Evolutionary conservation across 2,888 invertebrate genomes (phyloP).

Genomic region (Parochlus steinenii): DNA sequence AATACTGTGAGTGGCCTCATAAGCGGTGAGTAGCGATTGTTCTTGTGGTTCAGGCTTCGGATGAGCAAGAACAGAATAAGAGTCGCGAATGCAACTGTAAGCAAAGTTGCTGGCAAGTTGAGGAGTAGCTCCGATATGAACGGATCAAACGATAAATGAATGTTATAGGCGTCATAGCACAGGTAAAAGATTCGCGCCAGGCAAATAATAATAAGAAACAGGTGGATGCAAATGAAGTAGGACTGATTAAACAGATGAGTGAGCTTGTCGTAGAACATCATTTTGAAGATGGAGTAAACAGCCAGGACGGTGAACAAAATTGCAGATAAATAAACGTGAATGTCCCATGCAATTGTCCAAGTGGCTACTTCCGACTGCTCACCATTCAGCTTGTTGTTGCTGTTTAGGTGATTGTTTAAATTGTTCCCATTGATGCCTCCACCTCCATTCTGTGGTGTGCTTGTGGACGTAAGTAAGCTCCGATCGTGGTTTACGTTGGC

Average conservation of each 20-base stretch:
- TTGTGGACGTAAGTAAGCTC: slow-evolving; percentile 15
- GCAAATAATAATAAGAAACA: slow-evolving; percentile 68
- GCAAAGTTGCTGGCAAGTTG: slow-evolving; percentile 69
- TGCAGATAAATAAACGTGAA: slow-evolving; percentile 78
- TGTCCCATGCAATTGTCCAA: slow-evolving; percentile 79
- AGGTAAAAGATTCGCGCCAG: slow-evolving; percentile 70
- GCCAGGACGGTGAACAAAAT: slow-evolving; percentile 71
- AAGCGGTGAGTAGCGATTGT: slow-evolving; percentile 46
- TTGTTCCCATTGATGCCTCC: background rate
- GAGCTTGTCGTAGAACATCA: slow-evolving; percentile 70
- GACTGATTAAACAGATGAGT: slow-evolving; percentile 75
- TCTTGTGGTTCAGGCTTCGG: slow-evolving; percentile 60
- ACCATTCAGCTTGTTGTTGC: slow-evolving; percentile 9
- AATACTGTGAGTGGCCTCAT: slow-evolving; percentile 66
- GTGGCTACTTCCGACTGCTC: slow-evolving; percentile 26
- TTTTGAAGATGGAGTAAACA: slow-evolving; percentile 68
- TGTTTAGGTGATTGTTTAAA: background rate
- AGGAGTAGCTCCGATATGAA: slow-evolving; percentile 68
- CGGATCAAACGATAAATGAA: slow-evolving; percentile 59
- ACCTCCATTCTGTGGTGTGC: slow-evolving; percentile 16
- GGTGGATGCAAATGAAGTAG: slow-evolving; percentile 73
- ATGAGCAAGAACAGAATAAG: slow-evolving; percentile 71
- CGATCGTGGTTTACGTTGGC: slow-evolving; percentile 39
- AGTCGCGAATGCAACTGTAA: slow-evolving; percentile 79
- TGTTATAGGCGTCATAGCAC: slow-evolving; percentile 83